Evolutionary conservation across 1,140 invertebrate genomes (phyloP), one percentile per base, ranked within the genome.

Genomic region (Hylyphantes graminicola): DNA sequence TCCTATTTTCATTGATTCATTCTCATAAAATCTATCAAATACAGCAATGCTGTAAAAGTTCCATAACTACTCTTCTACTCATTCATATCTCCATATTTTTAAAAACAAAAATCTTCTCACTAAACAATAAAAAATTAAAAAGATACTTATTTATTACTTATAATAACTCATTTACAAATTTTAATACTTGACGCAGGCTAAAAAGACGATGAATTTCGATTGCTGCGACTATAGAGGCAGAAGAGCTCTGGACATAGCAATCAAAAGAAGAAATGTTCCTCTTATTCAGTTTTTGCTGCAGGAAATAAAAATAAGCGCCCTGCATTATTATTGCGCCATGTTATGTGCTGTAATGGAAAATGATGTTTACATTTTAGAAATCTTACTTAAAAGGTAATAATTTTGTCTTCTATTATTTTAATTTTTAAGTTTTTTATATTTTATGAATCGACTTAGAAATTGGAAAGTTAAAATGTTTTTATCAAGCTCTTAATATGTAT

Each of bases 221-320:
- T 86, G 86, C 53, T 85, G 76, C 55, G 85, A 86, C 19, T 86
- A 70, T 72, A 85, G 54, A 77, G 86, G 86, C 19, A 51, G 73
- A 19, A 13, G 84, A 70, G 86, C 84, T 35, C 73, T 86, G 35
- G 86, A 86, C 57, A 86, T 86, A 12, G 85, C 86, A 19, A 73
- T 86, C 7, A 72, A 77, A 21, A 57, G 35, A 57, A 85, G 73
- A 17, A 64, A 86, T 77, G 48, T 75, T 35, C 35, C 74, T 6
- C 59, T 86, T 55, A 21, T 83, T n/a, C 63, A 76, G 15, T 78
- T 73, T 55, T 54, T 86, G 1, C 59, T 86, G 50, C 57, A 63
- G 15, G 68, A 80, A 51, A 15, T 74, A 13, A 35, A 80, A 67
- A 74, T 86, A 11, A 85, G 78, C 19, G 53, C 21, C 3, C 15